Base-by-base conservation (phyloP, 2,797 vertebrate genomes). In the Cryptoprocta ferox region DNA sequence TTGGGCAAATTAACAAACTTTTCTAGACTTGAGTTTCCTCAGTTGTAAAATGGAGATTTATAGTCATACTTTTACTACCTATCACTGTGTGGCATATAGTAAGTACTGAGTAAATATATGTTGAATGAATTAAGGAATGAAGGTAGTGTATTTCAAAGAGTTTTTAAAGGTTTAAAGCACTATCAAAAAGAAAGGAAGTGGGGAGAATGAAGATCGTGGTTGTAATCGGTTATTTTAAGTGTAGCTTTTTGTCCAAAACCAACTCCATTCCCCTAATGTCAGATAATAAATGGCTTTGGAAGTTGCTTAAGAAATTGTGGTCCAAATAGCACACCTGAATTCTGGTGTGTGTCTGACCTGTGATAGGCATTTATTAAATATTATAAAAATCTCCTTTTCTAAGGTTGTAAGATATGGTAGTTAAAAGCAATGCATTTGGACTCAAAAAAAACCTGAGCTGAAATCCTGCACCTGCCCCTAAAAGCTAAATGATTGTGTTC, bases 401-500 rank as follows among this genome's bases (percentile, higher is more conserved):
- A 78, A 65, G 30, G 6, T 73, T 95, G 9, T 89, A 85, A 32
- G 14, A 12, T 85, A 84, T 48, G n/a, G 3, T 89, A 63, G 12
- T 50, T 97, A 82, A 94, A 70, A 97, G 42, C 26, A 75, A 48
- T 18, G 45, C 21, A 14, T 88, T 75, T 95, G 53, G 66, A 92
- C n/a, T 93, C 86, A 76, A 78, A 80, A 78, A 80, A 53, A 70
- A 18, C 15, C 30, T 59, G 26, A 71, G 26, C n/a, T 85, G 19
- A 85, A 84, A 95, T 5, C 32, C 48, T 86, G n/a, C 21, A 48
- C 50, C 56, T 71, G 32, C 5, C 12, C 63, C 6, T 45, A 37
- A 91, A 86, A 82, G 56, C 37, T 89, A 3, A 86, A 50, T 80
- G 18, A 71, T 59, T 82, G 92, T 89, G 24, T 87, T 91, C 30